Base-by-base conservation (phyloP, 2,797 vertebrate species). In the Cyprinella venusta region DNA sequence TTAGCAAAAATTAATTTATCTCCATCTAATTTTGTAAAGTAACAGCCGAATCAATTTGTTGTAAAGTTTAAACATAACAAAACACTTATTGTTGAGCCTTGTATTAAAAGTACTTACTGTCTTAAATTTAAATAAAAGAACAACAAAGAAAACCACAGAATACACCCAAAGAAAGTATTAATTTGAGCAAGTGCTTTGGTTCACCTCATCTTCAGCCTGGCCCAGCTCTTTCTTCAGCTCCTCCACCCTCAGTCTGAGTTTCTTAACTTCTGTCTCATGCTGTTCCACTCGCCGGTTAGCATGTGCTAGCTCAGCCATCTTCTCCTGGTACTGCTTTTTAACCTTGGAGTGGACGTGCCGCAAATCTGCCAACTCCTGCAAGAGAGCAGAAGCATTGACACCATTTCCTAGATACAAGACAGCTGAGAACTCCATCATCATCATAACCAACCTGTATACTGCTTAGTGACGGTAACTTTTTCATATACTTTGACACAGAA, bases 141-240 rank as follows among this genome's bases (percentile, higher is more conserved):
- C 30, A 50, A 74, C 50, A 74, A n/a, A 74, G 3, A 52, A 52
- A 54, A 40, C 15, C 48, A 42, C 38, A 52, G 38, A 50, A 68
- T 42, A 56, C 24, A 36, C 13, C 10, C 24, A 0, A 79, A 54
- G 10, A 19, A 40, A 65, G 26, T 38, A 50, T 30, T 15, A 12
- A 19, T 18, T 21, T 3, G 7, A 67, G 40, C 52, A 24, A 67
- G 16, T 67, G 75, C 24, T 18, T 76, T 52, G 12, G 26, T 79
- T 50, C 80, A 96, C 98, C 96, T 99, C 97, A 0, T 99, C 97
- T 90, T 99, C 97, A 0, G 97, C 97, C 88, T 97, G 97, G 24
- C 97, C 97, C 85, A 99, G 90, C 91, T 99, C 97, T 86, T 98
- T 99, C 92, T 99, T 99, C 24, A 99, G 95, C 86, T 98, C 98